Evolutionary conservation across 2,888 invertebrate genomes (phyloP).

Genomic region (Drosophila limbata): DNA sequence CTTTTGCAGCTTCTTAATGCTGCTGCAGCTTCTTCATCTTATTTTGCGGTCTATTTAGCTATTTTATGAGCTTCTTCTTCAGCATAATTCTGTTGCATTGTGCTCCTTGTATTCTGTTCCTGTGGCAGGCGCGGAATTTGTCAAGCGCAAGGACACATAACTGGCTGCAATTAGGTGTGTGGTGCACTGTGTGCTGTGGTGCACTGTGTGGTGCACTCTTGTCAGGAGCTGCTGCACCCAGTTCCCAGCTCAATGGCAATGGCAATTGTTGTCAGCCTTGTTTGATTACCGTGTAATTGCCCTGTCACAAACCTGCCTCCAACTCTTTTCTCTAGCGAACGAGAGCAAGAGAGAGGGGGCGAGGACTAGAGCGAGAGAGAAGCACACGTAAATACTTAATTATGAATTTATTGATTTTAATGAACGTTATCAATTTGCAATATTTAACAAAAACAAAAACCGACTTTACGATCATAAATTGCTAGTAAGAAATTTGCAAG

Average conservation of each 20-base stretch:
- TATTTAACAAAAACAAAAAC: constrained; percentile 36
- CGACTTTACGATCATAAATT: neutral
- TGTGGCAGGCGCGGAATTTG: constrained; percentile 65
- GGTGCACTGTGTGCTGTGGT: neutral
- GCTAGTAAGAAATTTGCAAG: neutral
- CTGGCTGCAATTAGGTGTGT: constrained; percentile 69
- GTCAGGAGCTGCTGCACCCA: constrained; percentile 5
- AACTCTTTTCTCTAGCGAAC: neutral
- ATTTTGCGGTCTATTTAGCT: constrained; percentile 55
- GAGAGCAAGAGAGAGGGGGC: neutral
- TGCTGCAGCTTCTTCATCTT: neutral
- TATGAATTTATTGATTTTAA: constrained; percentile 77
- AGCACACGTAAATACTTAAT: constrained; percentile 62
- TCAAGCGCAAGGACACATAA: constrained; percentile 79
- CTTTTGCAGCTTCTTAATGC: neutral
- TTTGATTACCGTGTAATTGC: constrained; percentile 79
- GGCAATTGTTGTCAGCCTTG: constrained; percentile 79
- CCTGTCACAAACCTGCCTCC: constrained; percentile 23
- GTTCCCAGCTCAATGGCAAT: constrained; percentile 47
- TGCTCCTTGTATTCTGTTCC: constrained; percentile 30
- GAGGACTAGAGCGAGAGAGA: constrained; percentile 2
- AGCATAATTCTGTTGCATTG: constrained; percentile 22
- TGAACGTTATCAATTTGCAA: constrained; percentile 77
- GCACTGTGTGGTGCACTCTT: neutral
- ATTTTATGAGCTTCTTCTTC: constrained; percentile 42